Base-by-base conservation (phyloP, 2,113 vertebrate genomes). In the Euleptes europaea region DNA sequence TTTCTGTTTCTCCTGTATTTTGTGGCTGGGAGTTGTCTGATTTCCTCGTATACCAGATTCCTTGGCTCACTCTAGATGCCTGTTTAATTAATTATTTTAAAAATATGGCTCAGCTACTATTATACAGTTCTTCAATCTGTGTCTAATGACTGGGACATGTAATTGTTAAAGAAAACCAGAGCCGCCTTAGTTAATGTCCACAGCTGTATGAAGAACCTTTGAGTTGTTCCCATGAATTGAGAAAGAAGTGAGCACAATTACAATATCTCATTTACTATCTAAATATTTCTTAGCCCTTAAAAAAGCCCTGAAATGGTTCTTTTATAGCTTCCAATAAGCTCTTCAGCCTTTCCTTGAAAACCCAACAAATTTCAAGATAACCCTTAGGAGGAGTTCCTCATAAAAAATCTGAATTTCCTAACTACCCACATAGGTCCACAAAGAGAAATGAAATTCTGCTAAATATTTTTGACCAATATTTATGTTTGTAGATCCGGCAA, bases 151-250 rank as follows among this genome's bases (percentile, higher is more conserved):
- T 40, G 60, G 88, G 19, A 88, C 70, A 85, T 86, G 71, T 38
- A 82, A 6, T 69, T 87, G 66, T 84, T 79, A 89, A 81, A 71
- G 69, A 76, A 49, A 1, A 82, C 4, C 79, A n/a, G 77, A 90
- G 84, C 47, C n/a, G 51, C 65, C 38, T 38, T 72, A 83, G 80
- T 67, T 79, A 91, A 84, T 28, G 85, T 88, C 67, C 38, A 84
- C 87, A 94, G 88, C 83, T 92, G 75, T 91, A 1, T n/a, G 13
- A 14, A 7, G 86, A 86, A 69, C 72, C 67, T 90, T 86, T 80
- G 88, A 89, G 74, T 67, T 85, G 80, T 79, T 78, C 12, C 66
- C 88, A 19, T 44, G 33, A 80, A 57, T 14, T 84, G 3, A 40
- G 75, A 38, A 28, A 66, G 73, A 84, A 66, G 84, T 38, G 69